These are phyloP conservation scores for Dysidea cf. avara DNA, from an alignment of 37 sponge, comb jelly and placozoan species.

Conservation along the genomic window DNA sequence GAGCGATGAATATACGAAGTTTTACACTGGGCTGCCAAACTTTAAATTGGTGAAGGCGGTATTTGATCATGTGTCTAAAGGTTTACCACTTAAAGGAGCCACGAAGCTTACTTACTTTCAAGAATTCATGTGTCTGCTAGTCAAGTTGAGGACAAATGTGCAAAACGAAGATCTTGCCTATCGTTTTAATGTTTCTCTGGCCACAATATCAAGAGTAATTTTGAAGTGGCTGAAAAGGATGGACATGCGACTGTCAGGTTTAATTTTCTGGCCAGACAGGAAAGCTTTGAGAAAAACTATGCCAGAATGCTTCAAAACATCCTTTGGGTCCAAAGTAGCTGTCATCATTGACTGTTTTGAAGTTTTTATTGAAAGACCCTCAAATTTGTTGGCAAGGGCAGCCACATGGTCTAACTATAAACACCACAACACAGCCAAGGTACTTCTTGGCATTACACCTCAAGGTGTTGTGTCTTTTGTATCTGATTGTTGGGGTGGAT, in stretches of 20 bases:
- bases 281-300: slow-evolving; percentile 43
- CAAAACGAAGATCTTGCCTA: slow-evolving; percentile 42
- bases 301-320: slow-evolving; percentile 48
- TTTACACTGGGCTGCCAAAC: too few relatives aligned
- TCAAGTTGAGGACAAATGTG: slow-evolving; percentile 40
- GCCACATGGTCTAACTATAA: slow-evolving; percentile 24
- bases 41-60: too few relatives aligned
- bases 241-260: slow-evolving; percentile 18
- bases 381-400: slow-evolving; percentile 52
- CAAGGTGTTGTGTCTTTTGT: slow-evolving; percentile 74
- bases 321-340: slow-evolving; percentile 37
- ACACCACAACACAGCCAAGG: slow-evolving; percentile 70
- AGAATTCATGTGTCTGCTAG: slow-evolving; percentile 37
- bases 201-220: slow-evolving; percentile 46
- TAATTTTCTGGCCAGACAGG: too few relatives aligned
- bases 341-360: too few relatives aligned
- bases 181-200: slow-evolving; percentile 38
- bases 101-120: slow-evolving; percentile 57
- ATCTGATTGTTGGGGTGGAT: too few relatives aligned
- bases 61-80: too few relatives aligned
- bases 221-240: slow-evolving; percentile 24
- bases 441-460: slow-evolving; percentile 63
- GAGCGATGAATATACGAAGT: too few relatives aligned
- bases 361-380: slow-evolving; percentile 52
- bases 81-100: too few relatives aligned